A percentile compares a stretch with the other conserved stretches of the same genome.
These are phyloP conservation scores for Shargacucullia verbasci DNA, from an alignment of 2,888 invertebrate genomes.

Conservation along the genomic window DNA sequence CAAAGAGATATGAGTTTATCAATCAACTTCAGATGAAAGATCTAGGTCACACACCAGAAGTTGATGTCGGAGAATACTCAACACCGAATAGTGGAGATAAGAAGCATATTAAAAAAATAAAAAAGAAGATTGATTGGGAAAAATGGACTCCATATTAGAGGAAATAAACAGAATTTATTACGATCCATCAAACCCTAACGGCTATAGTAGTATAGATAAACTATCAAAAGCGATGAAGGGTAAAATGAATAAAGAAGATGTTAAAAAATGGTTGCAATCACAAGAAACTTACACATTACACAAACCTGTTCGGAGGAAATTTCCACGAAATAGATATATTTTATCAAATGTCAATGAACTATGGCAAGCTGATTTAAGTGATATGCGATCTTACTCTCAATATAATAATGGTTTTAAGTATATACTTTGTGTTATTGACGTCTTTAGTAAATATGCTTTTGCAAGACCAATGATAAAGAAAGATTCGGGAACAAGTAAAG, in stretches of 20 bases:
- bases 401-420: slow-evolving; percentile 49
- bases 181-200: slow-evolving; percentile 13
- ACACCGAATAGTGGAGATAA: slow-evolving; percentile 1
- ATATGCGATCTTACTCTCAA: slow-evolving; percentile 37
- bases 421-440: slow-evolving; percentile 51
- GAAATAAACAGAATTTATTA: slow-evolving; percentile 15
- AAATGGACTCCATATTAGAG: slow-evolving; percentile 59
- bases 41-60: background rate
- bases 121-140: slow-evolving; percentile 52
- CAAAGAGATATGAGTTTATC: slow-evolving; percentile 40
- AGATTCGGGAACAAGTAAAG: slow-evolving; percentile 40
- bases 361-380: slow-evolving; percentile 52
- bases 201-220: slow-evolving; percentile 34
- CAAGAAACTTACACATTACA: slow-evolving; percentile 33
- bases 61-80: background rate
- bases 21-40: slow-evolving; percentile 3
- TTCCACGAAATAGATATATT: slow-evolving; percentile 49
- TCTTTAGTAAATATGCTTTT: slow-evolving; percentile 48
- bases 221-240: slow-evolving; percentile 39
- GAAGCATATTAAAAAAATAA: slow-evolving; percentile 23
- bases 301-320: slow-evolving; percentile 44
- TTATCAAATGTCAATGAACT: slow-evolving; percentile 51
- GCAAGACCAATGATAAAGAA: slow-evolving; percentile 40
- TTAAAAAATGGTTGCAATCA: slow-evolving; percentile 48
- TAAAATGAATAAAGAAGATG: slow-evolving; percentile 43